Percentiles rank a stretch among this genome's conserved stretches.
Conservation (phyloP, 1,140 invertebrate genomes). For the Drosophila albomicans region DNA sequence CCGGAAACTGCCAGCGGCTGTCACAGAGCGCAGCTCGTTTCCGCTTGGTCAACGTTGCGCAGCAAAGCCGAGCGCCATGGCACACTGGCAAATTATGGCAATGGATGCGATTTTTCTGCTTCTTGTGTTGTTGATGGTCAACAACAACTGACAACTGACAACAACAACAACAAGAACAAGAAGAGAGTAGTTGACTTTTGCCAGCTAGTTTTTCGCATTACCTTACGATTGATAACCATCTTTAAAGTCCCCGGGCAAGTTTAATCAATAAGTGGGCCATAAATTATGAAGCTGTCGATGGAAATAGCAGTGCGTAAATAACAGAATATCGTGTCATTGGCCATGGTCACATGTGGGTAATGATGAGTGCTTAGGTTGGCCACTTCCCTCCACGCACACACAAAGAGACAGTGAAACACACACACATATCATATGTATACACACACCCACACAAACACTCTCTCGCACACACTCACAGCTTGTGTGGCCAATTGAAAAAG, state of each 20-base stretch:
- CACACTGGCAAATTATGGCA: slow-evolving; percentile 55
- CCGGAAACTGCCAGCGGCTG: slow-evolving; percentile 62
- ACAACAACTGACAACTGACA: neutral
- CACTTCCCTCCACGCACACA: slow-evolving; percentile 18
- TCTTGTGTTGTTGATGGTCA: neutral
- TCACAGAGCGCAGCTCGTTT: slow-evolving; percentile 64
- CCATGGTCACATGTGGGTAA: slow-evolving; percentile 68
- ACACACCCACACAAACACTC: slow-evolving; percentile 2
- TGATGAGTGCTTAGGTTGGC: slow-evolving; percentile 56
- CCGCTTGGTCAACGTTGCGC: slow-evolving; percentile 61
- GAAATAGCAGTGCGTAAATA: slow-evolving; percentile 61
- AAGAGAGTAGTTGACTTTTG: too few species aligned
- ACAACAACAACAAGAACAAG: slow-evolving; percentile 6
- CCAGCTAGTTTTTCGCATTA: slow-evolving; percentile 3
- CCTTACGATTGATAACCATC: slow-evolving; percentile 55
- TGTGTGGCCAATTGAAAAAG: slow-evolving; percentile 72
- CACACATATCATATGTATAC: too few species aligned
- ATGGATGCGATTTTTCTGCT: slow-evolving; percentile 23
- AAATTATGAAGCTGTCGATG: slow-evolving; percentile 77
- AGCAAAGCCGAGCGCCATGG: neutral
- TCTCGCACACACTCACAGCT: neutral
- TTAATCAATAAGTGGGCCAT: slow-evolving; percentile 79
- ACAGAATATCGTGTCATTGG: slow-evolving; percentile 28
- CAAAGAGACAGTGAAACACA: neutral
- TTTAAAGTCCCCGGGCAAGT: slow-evolving; percentile 36